Evolutionary conservation across 2,888 invertebrate genomes (phyloP), one percentile per base, ranked within the genome.

Genomic region (Diarsia rubi): DNA sequence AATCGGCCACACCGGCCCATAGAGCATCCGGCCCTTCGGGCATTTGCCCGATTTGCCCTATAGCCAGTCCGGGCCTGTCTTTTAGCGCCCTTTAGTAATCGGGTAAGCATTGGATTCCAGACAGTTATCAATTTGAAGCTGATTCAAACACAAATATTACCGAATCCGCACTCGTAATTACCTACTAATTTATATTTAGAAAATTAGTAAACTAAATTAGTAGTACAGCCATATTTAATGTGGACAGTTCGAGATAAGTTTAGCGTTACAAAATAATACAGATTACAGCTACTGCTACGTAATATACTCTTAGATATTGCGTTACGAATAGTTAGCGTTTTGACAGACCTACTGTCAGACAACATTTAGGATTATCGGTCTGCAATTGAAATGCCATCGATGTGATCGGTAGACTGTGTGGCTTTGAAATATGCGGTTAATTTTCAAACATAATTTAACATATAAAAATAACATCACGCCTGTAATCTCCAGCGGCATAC

Each of bases 291-390:
- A 47, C 60, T 31, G 52, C 80, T 79, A 73, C 69, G 73, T 79
- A 81, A 79, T 66, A 63, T 47, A 44, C 44, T 44, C 44, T n/a
- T 9, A 71, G 54, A 59, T 68, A 66, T 80, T 84, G 44, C 81
- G 81, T 81, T 76, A 73, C 42, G n/a, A 52, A 16, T 47, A 45
- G 79, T 81, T 81, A 85, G 77, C 79, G 79, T 78, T 88, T 85
- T 88, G 89, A 89, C 88, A 88, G 83, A 85, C 72, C 79, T 70
- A 84, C 85, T 85, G 86, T 85, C 83, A 85, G 83, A 88, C 81
- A 84, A 81, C 86, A 84, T 86, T 89, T 87, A 87, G 82, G 87
- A 88, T 88, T 90, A 91, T 74, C 77, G 27, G 11, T 78, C 42
- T 47, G 67, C 59, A 67, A 79, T 64, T 45, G 79, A 59, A 59